These are phyloP conservation scores for Callaeas wilsoni DNA, from an alignment of 2,113 vertebrate species.

Conservation along the genomic window DNA sequence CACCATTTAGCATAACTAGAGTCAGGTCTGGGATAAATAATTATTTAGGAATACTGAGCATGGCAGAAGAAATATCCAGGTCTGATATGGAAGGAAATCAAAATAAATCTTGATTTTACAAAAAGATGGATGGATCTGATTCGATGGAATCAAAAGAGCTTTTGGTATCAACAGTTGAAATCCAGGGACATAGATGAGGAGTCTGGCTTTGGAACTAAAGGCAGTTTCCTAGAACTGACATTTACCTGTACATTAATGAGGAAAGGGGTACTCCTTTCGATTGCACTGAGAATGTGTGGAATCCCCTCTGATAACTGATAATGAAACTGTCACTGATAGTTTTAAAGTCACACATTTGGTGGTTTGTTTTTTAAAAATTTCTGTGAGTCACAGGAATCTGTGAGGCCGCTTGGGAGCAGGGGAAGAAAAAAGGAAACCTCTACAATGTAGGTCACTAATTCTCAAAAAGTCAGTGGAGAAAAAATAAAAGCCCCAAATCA, in stretches of 20 bases:
- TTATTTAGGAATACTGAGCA: not conserved
- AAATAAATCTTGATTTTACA: not conserved
- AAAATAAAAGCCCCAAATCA: not conserved
- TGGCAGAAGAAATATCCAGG: not conserved
- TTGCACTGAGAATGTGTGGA: not conserved
- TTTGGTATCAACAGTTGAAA: not conserved
- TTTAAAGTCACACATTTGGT: slow-evolving; percentile 51
- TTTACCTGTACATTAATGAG: not conserved
- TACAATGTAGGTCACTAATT: not conserved
- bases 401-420: not conserved
- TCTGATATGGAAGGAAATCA: not conserved
- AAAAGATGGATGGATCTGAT: not conserved
- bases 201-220: not conserved
- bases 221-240: not conserved
- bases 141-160: not conserved
- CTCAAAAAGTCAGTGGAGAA: not conserved
- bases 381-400: slow-evolving; percentile 60
- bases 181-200: not conserved
- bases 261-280: not conserved
- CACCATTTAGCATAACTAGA: not conserved
- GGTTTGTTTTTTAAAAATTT: slow-evolving; percentile 45
- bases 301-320: slow-evolving; percentile 32
- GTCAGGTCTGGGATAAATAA: not conserved
- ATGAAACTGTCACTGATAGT: slow-evolving; percentile 27
- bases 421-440: not conserved